These are phyloP conservation scores for Denticeps clupeoides DNA, from an alignment of 2,797 vertebrate species.

Conservation along the genomic window DNA sequence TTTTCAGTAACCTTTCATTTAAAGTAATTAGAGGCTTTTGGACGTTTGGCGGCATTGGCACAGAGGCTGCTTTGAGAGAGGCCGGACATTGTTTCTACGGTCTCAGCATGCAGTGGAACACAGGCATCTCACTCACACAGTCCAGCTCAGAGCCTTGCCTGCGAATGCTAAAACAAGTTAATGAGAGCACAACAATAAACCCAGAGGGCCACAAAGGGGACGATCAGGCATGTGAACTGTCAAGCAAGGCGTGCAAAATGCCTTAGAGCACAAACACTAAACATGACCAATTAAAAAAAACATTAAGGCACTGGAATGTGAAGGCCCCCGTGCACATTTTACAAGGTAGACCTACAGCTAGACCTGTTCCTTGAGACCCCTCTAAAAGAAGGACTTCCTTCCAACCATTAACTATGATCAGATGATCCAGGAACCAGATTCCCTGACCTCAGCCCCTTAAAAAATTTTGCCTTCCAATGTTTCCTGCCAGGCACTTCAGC, in stretches of 20 bases:
- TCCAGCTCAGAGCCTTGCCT: background rate
- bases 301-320: too few species aligned
- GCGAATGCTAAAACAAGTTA: background rate
- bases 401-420: too few species aligned
- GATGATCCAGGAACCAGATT: too few species aligned
- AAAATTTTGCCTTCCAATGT: too few species aligned
- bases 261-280: background rate
- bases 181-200: too few species aligned
- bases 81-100: background rate
- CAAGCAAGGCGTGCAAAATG: background rate
- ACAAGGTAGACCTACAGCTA: background rate
- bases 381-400: too few species aligned
- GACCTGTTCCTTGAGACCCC: too few species aligned
- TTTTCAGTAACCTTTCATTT: conserved; percentile 25
- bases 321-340: background rate
- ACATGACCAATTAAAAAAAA: background rate
- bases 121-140: background rate
- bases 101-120: conserved; percentile 1
- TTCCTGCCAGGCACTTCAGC: conserved; percentile 49
- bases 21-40: conserved; percentile 29
- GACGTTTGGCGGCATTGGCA: conserved; percentile 11
- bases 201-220: too few species aligned
- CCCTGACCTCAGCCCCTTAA: too few species aligned
- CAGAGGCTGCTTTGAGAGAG: conserved; percentile 3
- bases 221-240: too few species aligned